Evolutionary conservation across 2,113 vertebrate genomes (phyloP), one percentile per base, ranked within the genome.

Genomic region (Archilochus colubris): DNA sequence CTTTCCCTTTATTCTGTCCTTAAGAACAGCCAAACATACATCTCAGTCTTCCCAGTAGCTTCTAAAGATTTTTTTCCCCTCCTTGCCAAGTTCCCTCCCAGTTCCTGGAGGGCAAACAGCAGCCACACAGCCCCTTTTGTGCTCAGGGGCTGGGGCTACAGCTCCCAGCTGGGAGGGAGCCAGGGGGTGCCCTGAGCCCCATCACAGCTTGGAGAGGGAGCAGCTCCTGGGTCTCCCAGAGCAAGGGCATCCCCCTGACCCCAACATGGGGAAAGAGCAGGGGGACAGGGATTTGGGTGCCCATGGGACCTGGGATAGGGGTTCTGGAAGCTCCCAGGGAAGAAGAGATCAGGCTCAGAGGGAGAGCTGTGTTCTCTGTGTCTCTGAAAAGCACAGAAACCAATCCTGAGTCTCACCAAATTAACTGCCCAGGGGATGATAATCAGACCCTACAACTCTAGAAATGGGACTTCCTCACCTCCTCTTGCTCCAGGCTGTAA

Each of bases 101-200:
- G 80, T 43, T 81, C 82, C 28, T 1, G 0, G 54, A 73, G 81
- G 81, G 84, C 89, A 86, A 87, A 61, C 74, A 95, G 86, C 81
- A 94, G 87, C 75, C 79, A 95, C 93, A 95, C 59, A 94, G 89
- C 59, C 51, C 51, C 72, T 58, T 87, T 86, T 95, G 85, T 94
- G 82, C 87, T 63, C 7, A 10, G 5, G 86, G 75, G 51, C 82
- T 85, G 7, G 3, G 84, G 79, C 78, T 16, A 62, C 17, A 20
- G 79, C 6, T 38, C 61, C 61, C 64, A 58, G 40, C 58, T 22
- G 5, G 74, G 62, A 2, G 10, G 28, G 27, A 38, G 76, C 85
- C 88, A 91, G 91, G 44, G 22, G 75, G 28, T 68, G 66, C 77
- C 86, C 92, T 18, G 2, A 2, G 51, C 68, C 3, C 31, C 80